Evolutionary conservation across 2,797 vertebrate genomes (phyloP).

Genomic region (Pangasius mekongensis): DNA sequence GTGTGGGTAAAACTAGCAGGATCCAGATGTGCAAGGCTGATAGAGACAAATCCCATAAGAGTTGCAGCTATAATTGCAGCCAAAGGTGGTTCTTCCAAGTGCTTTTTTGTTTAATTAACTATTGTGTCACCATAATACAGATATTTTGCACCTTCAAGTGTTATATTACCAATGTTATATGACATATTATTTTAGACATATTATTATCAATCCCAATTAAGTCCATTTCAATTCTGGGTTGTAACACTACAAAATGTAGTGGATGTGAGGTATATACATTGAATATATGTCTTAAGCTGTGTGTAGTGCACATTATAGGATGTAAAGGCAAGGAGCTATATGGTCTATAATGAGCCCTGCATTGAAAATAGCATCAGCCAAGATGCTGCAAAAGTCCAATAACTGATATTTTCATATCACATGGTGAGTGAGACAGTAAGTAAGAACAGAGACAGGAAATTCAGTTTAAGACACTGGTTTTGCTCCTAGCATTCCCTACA

Average conservation of each 20-base stretch:
- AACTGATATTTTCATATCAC: background rate
- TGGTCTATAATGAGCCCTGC: background rate
- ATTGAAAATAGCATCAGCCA: background rate
- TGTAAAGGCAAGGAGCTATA: background rate
- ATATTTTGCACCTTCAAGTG: background rate
- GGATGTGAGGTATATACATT: background rate
- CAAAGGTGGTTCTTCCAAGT: background rate
- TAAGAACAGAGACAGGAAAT: constrained; percentile 25
- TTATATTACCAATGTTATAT: background rate
- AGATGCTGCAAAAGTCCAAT: background rate
- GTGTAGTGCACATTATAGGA: background rate
- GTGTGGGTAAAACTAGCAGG: background rate
- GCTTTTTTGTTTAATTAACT: background rate
- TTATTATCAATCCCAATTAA: background rate
- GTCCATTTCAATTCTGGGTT: background rate
- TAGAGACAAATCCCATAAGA: background rate
- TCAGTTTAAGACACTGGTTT: constrained; percentile 48
- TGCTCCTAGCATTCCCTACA: constrained; percentile 44
- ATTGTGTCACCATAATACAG: background rate
- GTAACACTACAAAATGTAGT: background rate
- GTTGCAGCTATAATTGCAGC: background rate
- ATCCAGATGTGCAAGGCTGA: background rate
- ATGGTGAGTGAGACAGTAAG: constrained; percentile 1
- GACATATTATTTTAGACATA: background rate
- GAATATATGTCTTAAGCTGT: background rate